Conservation (phyloP, 2,113 vertebrate genomes). For the Rutilus rutilus region DNA sequence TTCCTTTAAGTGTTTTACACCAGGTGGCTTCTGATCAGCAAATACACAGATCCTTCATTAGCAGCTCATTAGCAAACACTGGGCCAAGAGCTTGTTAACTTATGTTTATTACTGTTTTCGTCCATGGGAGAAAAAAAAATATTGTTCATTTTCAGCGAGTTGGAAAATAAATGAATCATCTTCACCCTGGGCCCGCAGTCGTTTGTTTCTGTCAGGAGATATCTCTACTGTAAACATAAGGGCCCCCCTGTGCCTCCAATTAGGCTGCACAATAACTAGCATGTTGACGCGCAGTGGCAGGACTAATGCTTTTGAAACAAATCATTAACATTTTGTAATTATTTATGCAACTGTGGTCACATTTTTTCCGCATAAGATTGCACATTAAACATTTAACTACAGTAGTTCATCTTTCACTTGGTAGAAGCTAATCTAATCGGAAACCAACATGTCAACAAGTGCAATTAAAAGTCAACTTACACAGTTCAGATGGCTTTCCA, state of each 20-base stretch:
- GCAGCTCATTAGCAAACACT: conserved; percentile 52
- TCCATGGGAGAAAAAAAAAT: conserved; percentile 3
- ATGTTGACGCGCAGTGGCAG: neutral
- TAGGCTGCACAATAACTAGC: conserved; percentile 9
- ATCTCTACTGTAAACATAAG: conserved; percentile 48
- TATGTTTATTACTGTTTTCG: conserved; percentile 37
- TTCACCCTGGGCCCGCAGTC: conserved; percentile 30
- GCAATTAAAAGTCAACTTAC: neutral
- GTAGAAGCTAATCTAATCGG: neutral
- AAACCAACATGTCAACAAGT: neutral
- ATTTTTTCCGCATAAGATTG: neutral
- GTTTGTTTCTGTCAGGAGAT: conserved; percentile 47
- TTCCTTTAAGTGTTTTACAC: neutral
- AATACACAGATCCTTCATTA: conserved; percentile 16
- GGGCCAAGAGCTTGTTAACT: conserved; percentile 28
- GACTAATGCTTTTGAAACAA: conserved; percentile 23
- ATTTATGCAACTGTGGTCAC: neutral
- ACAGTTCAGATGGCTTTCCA: neutral
- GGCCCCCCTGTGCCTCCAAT: conserved; percentile 7
- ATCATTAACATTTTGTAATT: conserved; percentile 10
- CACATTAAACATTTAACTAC: too few species aligned
- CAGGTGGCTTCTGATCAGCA: neutral
- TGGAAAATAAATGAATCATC: conserved; percentile 51
- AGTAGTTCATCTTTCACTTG: neutral
- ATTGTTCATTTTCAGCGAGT: conserved; percentile 34